Base-by-base conservation (phyloP, 2,888 invertebrate species). In the Hedychridium roseum region DNA sequence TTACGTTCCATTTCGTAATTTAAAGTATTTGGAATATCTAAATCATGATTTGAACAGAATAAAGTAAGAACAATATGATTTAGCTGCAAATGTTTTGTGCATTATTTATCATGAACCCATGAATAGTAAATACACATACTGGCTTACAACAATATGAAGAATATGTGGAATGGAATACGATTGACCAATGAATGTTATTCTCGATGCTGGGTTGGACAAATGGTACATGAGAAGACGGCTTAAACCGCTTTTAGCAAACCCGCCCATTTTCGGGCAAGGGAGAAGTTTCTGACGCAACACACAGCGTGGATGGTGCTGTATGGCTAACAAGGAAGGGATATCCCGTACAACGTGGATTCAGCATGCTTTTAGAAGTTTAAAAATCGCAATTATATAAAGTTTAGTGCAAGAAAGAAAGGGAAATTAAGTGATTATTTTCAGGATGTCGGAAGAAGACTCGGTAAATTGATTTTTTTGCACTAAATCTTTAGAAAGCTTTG, bases 401-500 rank as follows among this genome's bases (percentile, higher is more conserved):
- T 31, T 55, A 40, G 3, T 38, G 5, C 18, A 14, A 14, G n/a
- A 17, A 26, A 31, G 12, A 14, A 11, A 34, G 35, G 34, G 18
- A 14, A n/a, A n/a, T 41, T 37, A 40, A 30, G 5, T 45, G 3
- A n/a, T 5, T 38, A 20, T 26, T 41, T 30, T 18, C 34, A 76
- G 68, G 67, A 83, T 83, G 83, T 79, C 82, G 14, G 83, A 83
- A 68, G 83, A 83, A 67, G 82, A 83, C 60, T 80, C 81, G 67
- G 83, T 83, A 78, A 23, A 23, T 9, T 6, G 5, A 9, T 6
- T 23, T 6, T 23, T 23, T 9, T 5, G 5, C 5, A 23, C 5
- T 23, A 23, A 23, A 5, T 5, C 9, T 23, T 23, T 23, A 23
- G 5, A 23, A 9, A 23, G 5, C 9, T 23, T 23, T 23, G 9